These are phyloP conservation scores for Typhlomys cinereus DNA, from an alignment of 2,113 vertebrate genomes.

Conservation along the genomic window DNA sequence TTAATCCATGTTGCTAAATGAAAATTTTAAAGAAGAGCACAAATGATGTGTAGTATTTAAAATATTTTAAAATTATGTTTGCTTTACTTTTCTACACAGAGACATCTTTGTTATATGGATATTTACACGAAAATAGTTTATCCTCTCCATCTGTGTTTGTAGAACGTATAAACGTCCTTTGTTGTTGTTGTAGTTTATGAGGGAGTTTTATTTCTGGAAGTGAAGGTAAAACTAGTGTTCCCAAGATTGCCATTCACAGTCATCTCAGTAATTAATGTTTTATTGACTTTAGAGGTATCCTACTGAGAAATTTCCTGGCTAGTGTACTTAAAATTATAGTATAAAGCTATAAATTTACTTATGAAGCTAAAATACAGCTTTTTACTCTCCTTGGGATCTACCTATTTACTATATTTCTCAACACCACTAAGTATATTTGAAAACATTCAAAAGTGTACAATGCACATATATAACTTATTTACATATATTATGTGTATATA, in stretches of 20 bases:
- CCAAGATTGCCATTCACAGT: neutral
- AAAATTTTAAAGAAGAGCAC: conserved; percentile 15
- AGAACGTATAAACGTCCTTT: neutral
- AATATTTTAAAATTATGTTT: neutral
- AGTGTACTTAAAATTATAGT: conserved; percentile 20
- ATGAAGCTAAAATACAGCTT: conserved; percentile 42
- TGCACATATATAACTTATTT: too few species aligned
- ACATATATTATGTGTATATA: too few species aligned
- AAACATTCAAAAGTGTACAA: neutral
- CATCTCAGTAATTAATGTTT: conserved; percentile 64
- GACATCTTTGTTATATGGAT: neutral
- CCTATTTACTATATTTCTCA: neutral
- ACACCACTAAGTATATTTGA: conserved; percentile 37
- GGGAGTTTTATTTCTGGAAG: neutral
- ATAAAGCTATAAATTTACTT: conserved; percentile 17
- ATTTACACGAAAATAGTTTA: neutral
- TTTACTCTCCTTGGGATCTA: neutral
- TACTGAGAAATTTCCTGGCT: conserved; percentile 4
- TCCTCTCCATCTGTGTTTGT: neutral
- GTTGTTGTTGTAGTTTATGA: neutral
- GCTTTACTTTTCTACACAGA: neutral
- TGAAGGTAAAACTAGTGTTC: neutral
- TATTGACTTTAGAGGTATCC: conserved; percentile 56
- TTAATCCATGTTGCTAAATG: neutral
- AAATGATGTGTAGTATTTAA: neutral